Evolutionary conservation across 2,113 vertebrate genomes (phyloP), one percentile per base, ranked within the genome.

Genomic region (Ginglymostoma cirratum): DNA sequence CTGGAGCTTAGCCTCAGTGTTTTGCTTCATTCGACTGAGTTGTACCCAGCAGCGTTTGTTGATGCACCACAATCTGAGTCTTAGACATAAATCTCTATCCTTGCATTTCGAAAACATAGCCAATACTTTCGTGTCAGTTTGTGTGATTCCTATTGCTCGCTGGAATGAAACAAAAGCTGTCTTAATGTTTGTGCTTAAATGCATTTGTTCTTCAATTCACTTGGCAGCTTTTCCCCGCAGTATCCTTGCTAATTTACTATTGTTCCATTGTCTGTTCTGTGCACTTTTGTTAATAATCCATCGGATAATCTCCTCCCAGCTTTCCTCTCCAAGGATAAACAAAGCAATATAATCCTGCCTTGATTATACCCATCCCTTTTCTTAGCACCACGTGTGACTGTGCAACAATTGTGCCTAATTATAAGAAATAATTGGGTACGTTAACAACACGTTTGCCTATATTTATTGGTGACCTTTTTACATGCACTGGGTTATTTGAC

Each of bases 291-390:
- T n/a, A 90, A 65, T 90, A n/a, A 55, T 34, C 87, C 24, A 52
- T 10, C 15, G 27, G 27, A 90, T 61, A 90, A 90, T 65, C 87
- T 27, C 87, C 34, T 90, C 87, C 87, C 0, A 65, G 30, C n/a
- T n/a, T 90, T 61, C 30, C 55, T 30, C 30, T 65, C 10, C n/a
- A 30, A 34, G 65, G 34, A 0, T 90, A 17, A 89, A 89, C 86
- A 90, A 90, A 90, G 55, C 87, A 90, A 65, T 55, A n/a, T 90
- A 90, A 90, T 90, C 55, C 30, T 65, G 87, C 87, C 5, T 65
- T 55, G 65, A 90, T 65, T 65, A n/a, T 65, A 90, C 55, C 52
- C 34, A 34, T n/a, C 5, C 52, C 87, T 21, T 90, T 90, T 61
- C 52, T 89, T 61, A 34, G 55, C 86, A 15, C 3, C 24, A 89